phyloP scores from a whole-genome alignment of 2,113 vertebrate species.

The Gymnocephalus cernua region DNA sequence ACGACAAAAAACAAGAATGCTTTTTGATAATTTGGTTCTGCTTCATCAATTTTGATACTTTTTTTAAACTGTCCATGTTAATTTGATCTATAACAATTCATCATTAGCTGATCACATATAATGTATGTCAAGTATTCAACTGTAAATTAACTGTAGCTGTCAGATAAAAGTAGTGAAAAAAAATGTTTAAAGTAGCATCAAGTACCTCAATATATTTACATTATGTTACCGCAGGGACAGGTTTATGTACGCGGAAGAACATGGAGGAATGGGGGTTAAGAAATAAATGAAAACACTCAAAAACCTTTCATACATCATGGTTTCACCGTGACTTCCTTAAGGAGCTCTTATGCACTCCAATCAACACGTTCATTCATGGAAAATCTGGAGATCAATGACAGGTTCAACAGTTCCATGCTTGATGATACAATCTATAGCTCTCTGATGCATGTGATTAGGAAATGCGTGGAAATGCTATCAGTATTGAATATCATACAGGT shows the following conservation, averaged over 20 bases:
- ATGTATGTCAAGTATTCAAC: not conserved
- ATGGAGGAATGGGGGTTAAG: not conserved
- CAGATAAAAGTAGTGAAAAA: not conserved
- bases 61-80: not conserved
- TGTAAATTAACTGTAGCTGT: not conserved
- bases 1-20: not conserved
- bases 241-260: not conserved
- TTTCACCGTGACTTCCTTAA: slow-evolving; percentile 25
- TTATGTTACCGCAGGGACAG: not conserved
- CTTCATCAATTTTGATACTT: not conserved
- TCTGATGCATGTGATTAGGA: slow-evolving; percentile 74
- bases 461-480: slow-evolving; percentile 48
- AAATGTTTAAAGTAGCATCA: not conserved
- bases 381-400: slow-evolving; percentile 50
- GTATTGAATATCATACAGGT: slow-evolving; percentile 64
- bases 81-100: not conserved
- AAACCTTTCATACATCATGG: slow-evolving; percentile 25
- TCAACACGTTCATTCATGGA: slow-evolving; percentile 43
- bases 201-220: not conserved
- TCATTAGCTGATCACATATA: not conserved
- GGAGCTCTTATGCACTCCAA: slow-evolving; percentile 17
- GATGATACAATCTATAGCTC: slow-evolving; percentile 69
- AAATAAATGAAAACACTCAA: not conserved
- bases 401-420: slow-evolving; percentile 47
- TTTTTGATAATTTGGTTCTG: not conserved